Conservation (phyloP, 2,797 vertebrate species). For the Nannoperca australis region DNA sequence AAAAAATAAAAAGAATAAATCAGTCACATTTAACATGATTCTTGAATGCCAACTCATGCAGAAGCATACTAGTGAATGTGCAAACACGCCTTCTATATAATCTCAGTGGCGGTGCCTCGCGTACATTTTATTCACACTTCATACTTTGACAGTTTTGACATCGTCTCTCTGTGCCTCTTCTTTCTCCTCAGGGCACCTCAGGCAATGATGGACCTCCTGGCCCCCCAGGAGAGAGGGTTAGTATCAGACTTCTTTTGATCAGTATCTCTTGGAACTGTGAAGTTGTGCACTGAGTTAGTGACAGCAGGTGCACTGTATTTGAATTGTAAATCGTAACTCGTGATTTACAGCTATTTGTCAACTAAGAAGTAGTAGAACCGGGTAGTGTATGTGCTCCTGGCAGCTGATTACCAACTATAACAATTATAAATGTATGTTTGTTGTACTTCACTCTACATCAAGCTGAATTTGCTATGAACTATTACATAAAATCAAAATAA, state of each 20-base stretch:
- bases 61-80: neutral
- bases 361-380: neutral
- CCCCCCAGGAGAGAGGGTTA: conserved; percentile 96
- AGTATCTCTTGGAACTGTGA: conserved; percentile 24
- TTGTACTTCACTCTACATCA: neutral
- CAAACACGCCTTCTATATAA: conserved; percentile 16
- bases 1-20: neutral
- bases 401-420: conserved; percentile 4
- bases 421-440: neutral
- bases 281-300: conserved; percentile 17
- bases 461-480: neutral
- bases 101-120: neutral
- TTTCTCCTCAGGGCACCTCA: conserved; percentile 90
- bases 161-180: conserved; percentile 6
- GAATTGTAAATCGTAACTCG: conserved; percentile 21
- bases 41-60: neutral
- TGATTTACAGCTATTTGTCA: conserved; percentile 16
- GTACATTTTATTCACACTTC: conserved; percentile 21
- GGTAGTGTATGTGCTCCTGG: neutral
- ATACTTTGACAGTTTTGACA: conserved; percentile 25
- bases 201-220: conserved; percentile 96
- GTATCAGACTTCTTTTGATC: conserved; percentile 65
- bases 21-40: neutral
- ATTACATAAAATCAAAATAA: neutral
- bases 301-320: neutral